Base-by-base conservation (phyloP, 2,888 invertebrate species). In the Abscondita cerata region DNA sequence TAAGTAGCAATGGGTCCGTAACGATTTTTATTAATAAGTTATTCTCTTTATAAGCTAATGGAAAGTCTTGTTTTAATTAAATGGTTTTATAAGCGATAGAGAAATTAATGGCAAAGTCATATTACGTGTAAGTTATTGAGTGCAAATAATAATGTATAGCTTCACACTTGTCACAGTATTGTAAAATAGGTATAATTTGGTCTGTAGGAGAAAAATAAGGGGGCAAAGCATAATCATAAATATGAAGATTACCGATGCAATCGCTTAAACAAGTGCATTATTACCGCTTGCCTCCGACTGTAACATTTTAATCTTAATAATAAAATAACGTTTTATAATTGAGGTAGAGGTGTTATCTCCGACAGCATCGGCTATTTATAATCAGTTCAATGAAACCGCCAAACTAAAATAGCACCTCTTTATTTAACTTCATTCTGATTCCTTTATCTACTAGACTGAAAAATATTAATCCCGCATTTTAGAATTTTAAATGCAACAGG, bases 291-390 rank as follows among this genome's bases (percentile, higher is more conserved):
- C 62, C 64, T 58, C 46, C 52, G 64, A 66, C 52, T 63, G 53
- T 64, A 69, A 67, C 67, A 54, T 67, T 66, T 69, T 69, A 69
- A 69, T 69, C 68, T 69, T 55, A 25, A 40, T 60, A 65, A 65
- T 67, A 67, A 67, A 67, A 67, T 65, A 65, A 59, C 50, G 47
- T 65, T 65, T 65, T 63, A 65, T 67, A 67, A 67, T 67, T 67
- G 65, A 67, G 63, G 67, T 63, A 59, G 47, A 52, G 53, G 34
- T 18, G 47, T 40, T 68, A 68, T 69, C 69, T 62, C 41, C 57
- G 67, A 65, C 67, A 65, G 66, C 52, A 68, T 68, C 67, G 61
- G 63, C 65, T 57, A 65, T 69, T 68, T 62, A 65, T 69, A 65
- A 68, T 69, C 59, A 52, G 50, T 60, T 65, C 63, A 68, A 68